phyloP scores from a whole-genome alignment of 1,140 invertebrate species.

The Galendromus occidentalis region DNA sequence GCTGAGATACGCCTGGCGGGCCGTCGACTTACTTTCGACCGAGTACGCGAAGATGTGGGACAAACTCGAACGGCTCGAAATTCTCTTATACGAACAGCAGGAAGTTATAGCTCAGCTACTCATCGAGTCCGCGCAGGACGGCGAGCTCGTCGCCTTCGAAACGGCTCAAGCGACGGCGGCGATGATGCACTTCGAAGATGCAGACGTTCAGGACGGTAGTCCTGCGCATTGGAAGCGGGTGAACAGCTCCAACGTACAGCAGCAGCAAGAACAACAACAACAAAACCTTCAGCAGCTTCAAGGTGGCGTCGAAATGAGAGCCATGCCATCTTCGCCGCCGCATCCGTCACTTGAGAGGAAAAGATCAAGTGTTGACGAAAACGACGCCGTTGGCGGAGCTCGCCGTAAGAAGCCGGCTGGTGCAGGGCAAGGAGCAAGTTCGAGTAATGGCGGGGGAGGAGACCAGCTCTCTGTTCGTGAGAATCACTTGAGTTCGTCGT shows the following conservation, averaged over 20 bases:
- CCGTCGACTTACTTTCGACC: conserved; percentile 64
- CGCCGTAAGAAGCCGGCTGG: neutral
- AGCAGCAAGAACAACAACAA: neutral
- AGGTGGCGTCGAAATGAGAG: neutral
- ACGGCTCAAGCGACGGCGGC: neutral
- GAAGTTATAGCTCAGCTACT: conserved; percentile 69
- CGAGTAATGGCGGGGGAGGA: neutral
- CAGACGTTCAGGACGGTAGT: neutral
- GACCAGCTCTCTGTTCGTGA: neutral
- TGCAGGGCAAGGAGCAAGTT: too few relatives aligned
- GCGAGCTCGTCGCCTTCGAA: neutral
- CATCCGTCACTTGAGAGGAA: conserved; percentile 4
- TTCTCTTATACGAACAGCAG: conserved; percentile 66
- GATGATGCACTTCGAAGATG: neutral
- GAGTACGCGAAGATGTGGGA: conserved; percentile 89
- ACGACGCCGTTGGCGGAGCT: neutral
- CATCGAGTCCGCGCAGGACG: conserved; percentile 6
- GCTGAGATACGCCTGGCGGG: conserved; percentile 71
- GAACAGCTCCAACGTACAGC: neutral
- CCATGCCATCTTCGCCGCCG: neutral
- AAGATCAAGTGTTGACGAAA: neutral
- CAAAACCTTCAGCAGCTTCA: neutral
- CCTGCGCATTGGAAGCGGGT: neutral
- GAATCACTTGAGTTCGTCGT: neutral
- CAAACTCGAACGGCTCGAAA: conserved; percentile 68